phyloP scores from a whole-genome alignment of 2,888 invertebrate genomes.

The Hyppa rectilinea region DNA sequence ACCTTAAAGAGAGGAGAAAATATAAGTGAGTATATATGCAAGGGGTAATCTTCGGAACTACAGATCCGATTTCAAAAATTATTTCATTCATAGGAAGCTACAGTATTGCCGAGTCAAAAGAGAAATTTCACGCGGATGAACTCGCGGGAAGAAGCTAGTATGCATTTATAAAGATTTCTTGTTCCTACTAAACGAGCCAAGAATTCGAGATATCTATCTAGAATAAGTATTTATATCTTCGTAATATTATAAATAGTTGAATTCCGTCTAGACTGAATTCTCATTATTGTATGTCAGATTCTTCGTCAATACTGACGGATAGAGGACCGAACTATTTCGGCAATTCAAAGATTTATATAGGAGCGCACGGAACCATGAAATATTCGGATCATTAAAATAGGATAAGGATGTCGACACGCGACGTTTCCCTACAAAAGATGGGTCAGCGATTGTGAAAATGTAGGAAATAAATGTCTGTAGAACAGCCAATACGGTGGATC shows the following conservation, averaged over 20 bases:
- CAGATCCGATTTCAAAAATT: background rate
- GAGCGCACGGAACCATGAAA: conserved; percentile 60
- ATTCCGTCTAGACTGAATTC: background rate
- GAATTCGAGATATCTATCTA: background rate
- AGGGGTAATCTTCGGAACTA: background rate
- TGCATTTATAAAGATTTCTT: background rate
- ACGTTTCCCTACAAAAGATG: conserved; percentile 53
- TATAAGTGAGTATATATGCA: too few species aligned
- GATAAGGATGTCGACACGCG: conserved; percentile 69
- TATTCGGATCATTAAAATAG: conserved; percentile 78
- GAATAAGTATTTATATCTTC: background rate
- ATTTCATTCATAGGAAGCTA: background rate
- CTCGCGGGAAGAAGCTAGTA: background rate
- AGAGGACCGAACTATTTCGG: conserved; percentile 1
- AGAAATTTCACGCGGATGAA: too few species aligned
- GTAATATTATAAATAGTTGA: background rate
- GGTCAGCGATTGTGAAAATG: conserved; percentile 62
- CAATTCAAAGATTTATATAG: conserved; percentile 30
- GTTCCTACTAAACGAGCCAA: too few species aligned
- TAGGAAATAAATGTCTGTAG: conserved; percentile 55
- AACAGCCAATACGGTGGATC: conserved; percentile 37
- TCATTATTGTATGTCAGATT: background rate
- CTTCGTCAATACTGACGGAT: background rate
- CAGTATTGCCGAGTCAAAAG: background rate
- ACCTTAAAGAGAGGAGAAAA: too few species aligned